A percentile compares a stretch with the other conserved stretches of the same genome.
Evolutionary conservation across 2,888 invertebrate genomes (phyloP).

Genomic region (Calameuta filiformis): DNA sequence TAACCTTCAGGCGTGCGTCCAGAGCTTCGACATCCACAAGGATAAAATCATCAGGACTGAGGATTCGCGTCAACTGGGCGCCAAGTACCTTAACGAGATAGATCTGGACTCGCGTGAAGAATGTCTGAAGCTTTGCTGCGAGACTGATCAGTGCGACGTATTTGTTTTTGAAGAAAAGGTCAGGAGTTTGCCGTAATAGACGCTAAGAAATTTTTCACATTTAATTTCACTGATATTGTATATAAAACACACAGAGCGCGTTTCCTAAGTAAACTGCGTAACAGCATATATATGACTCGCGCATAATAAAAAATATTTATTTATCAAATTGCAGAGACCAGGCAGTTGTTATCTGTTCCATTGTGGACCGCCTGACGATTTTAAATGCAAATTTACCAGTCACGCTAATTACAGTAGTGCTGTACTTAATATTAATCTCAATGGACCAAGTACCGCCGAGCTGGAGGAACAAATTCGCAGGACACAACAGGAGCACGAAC

Average conservation of each 20-base stretch:
- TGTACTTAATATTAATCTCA: conserved; percentile 76
- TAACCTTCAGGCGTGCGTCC: conserved; percentile 76
- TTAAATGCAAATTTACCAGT: conserved; percentile 91
- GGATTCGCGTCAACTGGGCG: conserved; percentile 89
- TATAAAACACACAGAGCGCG: background rate
- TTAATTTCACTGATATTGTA: background rate
- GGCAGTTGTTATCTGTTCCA: conserved; percentile 93
- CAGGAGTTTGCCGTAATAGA: background rate
- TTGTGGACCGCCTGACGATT: conserved; percentile 90
- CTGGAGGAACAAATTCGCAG: conserved; percentile 79
- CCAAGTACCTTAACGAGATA: conserved; percentile 86
- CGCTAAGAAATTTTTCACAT: background rate
- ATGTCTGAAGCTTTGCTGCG: conserved; percentile 88
- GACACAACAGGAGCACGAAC: conserved; percentile 79
- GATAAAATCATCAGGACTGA: conserved; percentile 92
- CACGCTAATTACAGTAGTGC: conserved; percentile 91
- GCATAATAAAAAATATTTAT: background rate
- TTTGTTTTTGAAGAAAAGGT: conserved; percentile 95
- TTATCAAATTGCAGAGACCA: conserved; percentile 71
- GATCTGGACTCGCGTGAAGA: conserved; percentile 84
- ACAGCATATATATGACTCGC: background rate
- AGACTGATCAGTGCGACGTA: conserved; percentile 88
- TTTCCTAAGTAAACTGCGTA: background rate
- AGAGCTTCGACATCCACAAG: conserved; percentile 85
- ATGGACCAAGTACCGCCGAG: conserved; percentile 69